A percentile compares a stretch with the other conserved stretches of the same genome.
phyloP scores from a whole-genome alignment of 92 coral and sea anemone genomes.

The Porites cylindrica region DNA sequence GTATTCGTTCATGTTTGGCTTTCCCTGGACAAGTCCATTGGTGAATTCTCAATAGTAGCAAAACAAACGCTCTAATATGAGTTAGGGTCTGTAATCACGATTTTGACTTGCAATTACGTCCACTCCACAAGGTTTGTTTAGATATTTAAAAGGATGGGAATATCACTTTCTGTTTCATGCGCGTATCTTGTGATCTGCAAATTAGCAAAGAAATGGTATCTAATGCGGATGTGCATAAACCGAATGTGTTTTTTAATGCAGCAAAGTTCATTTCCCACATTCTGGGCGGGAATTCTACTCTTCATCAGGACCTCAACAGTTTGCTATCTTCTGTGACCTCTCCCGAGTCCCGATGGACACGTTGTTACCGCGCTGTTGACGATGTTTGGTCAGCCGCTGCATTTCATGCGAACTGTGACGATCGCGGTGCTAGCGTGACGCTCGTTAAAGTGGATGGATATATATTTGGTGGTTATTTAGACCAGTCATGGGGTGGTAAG shows the following conservation, averaged over 20 bases:
- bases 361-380: conserved; percentile 61
- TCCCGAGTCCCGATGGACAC: conserved; percentile 58
- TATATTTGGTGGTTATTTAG: conserved; percentile 73
- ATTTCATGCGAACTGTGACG: conserved; percentile 52
- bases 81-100: no score
- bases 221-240: neutral
- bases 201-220: no score
- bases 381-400: conserved; percentile 58
- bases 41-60: no score
- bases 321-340: conserved; percentile 62
- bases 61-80: no score
- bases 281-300: conserved; percentile 51
- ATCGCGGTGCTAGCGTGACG: conserved; percentile 43
- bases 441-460: conserved; percentile 55
- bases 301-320: conserved; percentile 51
- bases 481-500: conserved; percentile 59
- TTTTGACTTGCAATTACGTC: no score
- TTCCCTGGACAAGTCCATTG: no score
- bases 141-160: neutral
- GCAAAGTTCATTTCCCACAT: conserved; percentile 59
- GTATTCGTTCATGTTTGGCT: no score
- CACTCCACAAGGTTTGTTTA: no score
- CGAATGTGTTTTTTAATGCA: neutral
- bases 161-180: neutral
- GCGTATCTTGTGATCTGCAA: no score